Conservation (phyloP, 2,797 vertebrate species). For the Erpetoichthys calabaricus region DNA sequence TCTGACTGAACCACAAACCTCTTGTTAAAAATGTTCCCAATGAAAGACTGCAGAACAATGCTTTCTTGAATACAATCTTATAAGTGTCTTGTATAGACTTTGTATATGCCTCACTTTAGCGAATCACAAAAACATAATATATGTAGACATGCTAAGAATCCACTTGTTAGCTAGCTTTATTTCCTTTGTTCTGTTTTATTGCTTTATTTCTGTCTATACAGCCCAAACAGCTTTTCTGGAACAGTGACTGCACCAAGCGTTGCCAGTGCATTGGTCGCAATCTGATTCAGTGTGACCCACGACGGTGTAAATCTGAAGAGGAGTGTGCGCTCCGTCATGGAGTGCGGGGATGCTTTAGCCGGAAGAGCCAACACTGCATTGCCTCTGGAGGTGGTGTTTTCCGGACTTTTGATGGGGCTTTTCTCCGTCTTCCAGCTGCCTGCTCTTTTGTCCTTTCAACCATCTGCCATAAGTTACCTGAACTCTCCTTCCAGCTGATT, state of each 20-base stretch:
- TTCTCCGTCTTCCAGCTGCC: conserved; percentile 84
- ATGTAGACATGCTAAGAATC: neutral
- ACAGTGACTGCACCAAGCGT: conserved; percentile 79
- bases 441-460: conserved; percentile 94
- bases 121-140: too few species aligned
- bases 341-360: conserved; percentile 76
- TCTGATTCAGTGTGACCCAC: conserved; percentile 85
- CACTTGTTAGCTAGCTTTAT: neutral
- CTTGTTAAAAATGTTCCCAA: too few species aligned
- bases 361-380: conserved; percentile 76
- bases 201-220: conserved; percentile 26
- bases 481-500: conserved; percentile 96
- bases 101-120: too few species aligned
- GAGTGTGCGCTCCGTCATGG: conserved; percentile 73
- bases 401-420: conserved; percentile 87
- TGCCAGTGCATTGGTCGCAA: conserved; percentile 96
- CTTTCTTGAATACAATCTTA: too few species aligned
- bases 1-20: too few species aligned
- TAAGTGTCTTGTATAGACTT: too few species aligned
- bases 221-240: conserved; percentile 97
- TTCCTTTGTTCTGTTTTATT: neutral
- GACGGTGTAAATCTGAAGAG: conserved; percentile 84
- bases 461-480: conserved; percentile 94
- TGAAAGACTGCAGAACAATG: too few species aligned
- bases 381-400: conserved; percentile 85